Conservation (phyloP, 2,113 vertebrate genomes). For the Peromyscus leucopus region DNA sequence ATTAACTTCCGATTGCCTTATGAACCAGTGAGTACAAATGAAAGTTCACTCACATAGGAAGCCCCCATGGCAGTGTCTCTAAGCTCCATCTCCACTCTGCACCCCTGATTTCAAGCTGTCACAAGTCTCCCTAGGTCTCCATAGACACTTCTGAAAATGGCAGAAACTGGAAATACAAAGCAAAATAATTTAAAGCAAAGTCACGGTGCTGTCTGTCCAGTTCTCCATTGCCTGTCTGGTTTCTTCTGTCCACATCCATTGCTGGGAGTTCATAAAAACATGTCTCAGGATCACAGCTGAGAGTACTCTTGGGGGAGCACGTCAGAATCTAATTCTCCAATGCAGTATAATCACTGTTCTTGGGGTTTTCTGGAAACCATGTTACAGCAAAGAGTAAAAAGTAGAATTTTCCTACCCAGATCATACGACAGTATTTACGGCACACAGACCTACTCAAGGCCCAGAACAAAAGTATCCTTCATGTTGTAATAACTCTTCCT, state of each 20-base stretch:
- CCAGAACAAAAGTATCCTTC: background rate
- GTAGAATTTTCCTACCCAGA: background rate
- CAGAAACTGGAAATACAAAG: background rate
- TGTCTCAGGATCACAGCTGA: background rate
- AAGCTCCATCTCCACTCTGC: background rate
- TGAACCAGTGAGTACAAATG: background rate
- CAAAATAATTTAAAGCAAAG: background rate
- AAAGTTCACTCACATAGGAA: background rate
- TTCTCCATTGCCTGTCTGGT: too few species aligned
- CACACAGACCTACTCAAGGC: background rate
- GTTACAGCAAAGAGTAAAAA: background rate
- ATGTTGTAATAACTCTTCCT: fast-evolving
- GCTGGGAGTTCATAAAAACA: background rate
- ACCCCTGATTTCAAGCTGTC: background rate
- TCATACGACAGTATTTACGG: background rate
- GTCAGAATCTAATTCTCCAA: background rate
- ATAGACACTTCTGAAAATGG: constrained; percentile 3
- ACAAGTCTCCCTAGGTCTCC: background rate
- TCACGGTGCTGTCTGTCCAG: background rate
- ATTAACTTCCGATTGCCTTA: background rate
- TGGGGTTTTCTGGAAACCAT: background rate
- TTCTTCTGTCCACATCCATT: background rate
- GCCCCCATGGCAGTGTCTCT: background rate
- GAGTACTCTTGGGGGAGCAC: background rate
- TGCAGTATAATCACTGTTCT: background rate